These are phyloP conservation scores for Chelon auratus DNA, from an alignment of 2,797 vertebrate species.

Conservation along the genomic window DNA sequence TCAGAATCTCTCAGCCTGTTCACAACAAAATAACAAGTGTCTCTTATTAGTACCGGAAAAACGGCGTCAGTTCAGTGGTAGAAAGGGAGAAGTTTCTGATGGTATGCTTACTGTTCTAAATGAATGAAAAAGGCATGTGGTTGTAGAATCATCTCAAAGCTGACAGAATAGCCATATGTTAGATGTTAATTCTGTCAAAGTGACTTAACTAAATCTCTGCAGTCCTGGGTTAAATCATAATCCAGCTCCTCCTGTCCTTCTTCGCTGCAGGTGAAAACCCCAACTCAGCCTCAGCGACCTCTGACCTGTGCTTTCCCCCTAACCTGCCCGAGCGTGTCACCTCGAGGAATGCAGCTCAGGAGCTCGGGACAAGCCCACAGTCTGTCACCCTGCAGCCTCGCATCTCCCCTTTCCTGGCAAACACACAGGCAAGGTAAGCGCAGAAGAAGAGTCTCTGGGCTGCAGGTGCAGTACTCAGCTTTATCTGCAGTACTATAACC, in stretches of 20 bases:
- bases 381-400: conserved; percentile 52
- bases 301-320: conserved; percentile 83
- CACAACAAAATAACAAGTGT: too few species aligned
- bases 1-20: too few species aligned
- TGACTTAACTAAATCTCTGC: conserved; percentile 57
- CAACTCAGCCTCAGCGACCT: conserved; percentile 67
- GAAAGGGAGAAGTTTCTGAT: not conserved
- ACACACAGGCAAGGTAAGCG: conserved; percentile 55
- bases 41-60: not conserved
- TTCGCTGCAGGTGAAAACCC: conserved; percentile 81
- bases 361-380: conserved; percentile 51
- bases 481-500: not conserved
- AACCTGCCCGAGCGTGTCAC: conserved; percentile 58
- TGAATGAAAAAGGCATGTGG: not conserved
- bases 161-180: conserved; percentile 58
- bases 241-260: conserved; percentile 38
- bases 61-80: not conserved
- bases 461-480: not conserved
- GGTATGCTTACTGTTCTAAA: not conserved
- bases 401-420: conserved; percentile 49
- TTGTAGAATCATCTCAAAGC: conserved; percentile 11
- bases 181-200: conserved; percentile 61
- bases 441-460: not conserved
- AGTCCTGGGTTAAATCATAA: conserved; percentile 44
- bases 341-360: conserved; percentile 63